Percentiles rank a stretch among this genome's conserved stretches.
Evolutionary conservation across 2,888 invertebrate species (phyloP).

Genomic region (Dicyrtomina minuta): DNA sequence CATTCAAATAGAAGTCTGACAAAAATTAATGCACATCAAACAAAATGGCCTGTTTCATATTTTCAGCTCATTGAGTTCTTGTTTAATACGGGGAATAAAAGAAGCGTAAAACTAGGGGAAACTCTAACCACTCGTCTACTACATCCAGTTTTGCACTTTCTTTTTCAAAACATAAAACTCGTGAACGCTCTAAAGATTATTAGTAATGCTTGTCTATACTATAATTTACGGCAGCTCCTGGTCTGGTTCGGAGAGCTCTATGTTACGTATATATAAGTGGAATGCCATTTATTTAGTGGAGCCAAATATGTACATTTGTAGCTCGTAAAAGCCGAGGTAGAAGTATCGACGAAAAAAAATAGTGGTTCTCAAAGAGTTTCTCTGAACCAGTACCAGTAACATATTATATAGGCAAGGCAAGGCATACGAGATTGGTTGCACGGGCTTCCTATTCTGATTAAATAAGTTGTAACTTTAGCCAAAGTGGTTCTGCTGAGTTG

Average conservation of each 20-base stretch:
- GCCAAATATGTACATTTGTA: conserved; percentile 33
- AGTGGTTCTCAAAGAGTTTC: neutral
- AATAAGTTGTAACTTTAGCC: neutral
- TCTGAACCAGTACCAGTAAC: neutral
- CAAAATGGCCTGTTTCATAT: no score
- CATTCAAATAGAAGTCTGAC: no score
- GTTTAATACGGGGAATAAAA: no score
- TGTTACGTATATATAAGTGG: conserved; percentile 12
- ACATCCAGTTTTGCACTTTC: no score
- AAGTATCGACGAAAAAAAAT: conserved; percentile 7
- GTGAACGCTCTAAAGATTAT: conserved; percentile 6
- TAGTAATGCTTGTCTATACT: neutral
- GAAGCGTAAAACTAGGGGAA: no score
- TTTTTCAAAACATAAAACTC: no score
- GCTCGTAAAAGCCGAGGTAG: conserved; percentile 20
- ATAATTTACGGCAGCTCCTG: conserved; percentile 25
- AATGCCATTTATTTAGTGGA: conserved; percentile 21
- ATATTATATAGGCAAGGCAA: neutral
- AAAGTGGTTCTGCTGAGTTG: neutral
- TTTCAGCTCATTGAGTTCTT: no score
- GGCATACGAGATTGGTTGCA: neutral
- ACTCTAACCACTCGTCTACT: no score
- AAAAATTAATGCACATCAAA: no score
- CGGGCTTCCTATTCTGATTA: neutral
- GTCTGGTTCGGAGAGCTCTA: neutral